Base-by-base conservation (phyloP, 2,888 invertebrate genomes). In the Erebia palarica region DNA sequence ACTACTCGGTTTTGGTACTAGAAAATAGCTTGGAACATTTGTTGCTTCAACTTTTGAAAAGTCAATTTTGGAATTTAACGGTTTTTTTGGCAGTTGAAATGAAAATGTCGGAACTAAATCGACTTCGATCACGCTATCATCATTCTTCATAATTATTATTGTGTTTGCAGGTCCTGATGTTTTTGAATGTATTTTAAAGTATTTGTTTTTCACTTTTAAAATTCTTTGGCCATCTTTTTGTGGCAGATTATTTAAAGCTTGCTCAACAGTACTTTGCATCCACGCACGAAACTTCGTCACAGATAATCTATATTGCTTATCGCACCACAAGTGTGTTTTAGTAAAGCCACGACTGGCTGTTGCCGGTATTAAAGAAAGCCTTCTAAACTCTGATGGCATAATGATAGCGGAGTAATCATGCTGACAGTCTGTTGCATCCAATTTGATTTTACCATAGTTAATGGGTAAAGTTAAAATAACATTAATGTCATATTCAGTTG, bases 401-500 rank as follows among this genome's bases (percentile, higher is more conserved):
- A 75, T 72, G 57, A 88, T 80, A 75, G 77, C 79, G 9, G 85
- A 83, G 69, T 83, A 84, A 60, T 83, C 86, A 73, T 82, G 74
- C 71, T 78, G 70, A 13, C 75, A 78, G 8, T 78, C 73, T 47
- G 68, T 73, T 5, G 84, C 79, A 67, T 84, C 78, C 60, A 89
- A 76, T 68, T 58, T 65, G 55, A 88, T 86, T 75, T 84, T 86
- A 10, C 80, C 73, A 57, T 88, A 86, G 73, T 88, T 81, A 1
- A 89, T 72, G 47, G 82, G 86, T 71, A 88, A 74, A 27, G 79
- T 85, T 13, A 89, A 75, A 66, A 86, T 80, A 10, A 89, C 78
- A 73, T 88, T 88, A 18, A 88, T 82, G 73, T 89, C 89, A 67
- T 85, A 89, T 76, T 88, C 89, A 13, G 82, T 87, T 7, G 89